Conservation (phyloP, 2,113 vertebrate genomes). For the Sander lucioperca region DNA sequence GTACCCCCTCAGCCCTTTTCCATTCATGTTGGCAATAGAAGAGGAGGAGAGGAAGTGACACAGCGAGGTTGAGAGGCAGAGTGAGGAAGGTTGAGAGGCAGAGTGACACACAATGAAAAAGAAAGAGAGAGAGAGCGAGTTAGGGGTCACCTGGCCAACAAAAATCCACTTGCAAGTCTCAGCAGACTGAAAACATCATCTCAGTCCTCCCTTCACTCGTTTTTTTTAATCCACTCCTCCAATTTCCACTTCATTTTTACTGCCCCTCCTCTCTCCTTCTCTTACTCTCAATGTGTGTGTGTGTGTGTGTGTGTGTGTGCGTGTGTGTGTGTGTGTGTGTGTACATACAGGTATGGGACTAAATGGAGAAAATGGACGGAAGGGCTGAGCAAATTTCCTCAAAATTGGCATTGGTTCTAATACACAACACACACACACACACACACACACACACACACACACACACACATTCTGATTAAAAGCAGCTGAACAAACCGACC, state of each 20-base stretch:
- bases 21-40: constrained; percentile 40
- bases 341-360: neutral
- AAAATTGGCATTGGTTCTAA: constrained; percentile 35
- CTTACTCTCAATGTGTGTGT: neutral
- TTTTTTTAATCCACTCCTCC: constrained; percentile 25
- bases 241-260: constrained; percentile 22
- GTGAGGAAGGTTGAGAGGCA: constrained; percentile 56
- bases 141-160: constrained; percentile 26
- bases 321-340: constrained; percentile 8
- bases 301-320: neutral
- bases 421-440: neutral
- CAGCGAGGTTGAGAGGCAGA: constrained; percentile 57
- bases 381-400: constrained; percentile 1
- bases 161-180: constrained; percentile 56
- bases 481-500: neutral
- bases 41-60: constrained; percentile 82
- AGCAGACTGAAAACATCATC: constrained; percentile 25
- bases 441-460: neutral
- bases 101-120: constrained; percentile 79
- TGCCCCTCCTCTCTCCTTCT: neutral
- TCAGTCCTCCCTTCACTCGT: constrained; percentile 12
- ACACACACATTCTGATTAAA: constrained; percentile 1
- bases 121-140: constrained; percentile 60
- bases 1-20: neutral
- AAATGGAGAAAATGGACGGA: neutral